Conservation (phyloP, 2,113 vertebrate genomes). For the Athene cunicularia region DNA sequence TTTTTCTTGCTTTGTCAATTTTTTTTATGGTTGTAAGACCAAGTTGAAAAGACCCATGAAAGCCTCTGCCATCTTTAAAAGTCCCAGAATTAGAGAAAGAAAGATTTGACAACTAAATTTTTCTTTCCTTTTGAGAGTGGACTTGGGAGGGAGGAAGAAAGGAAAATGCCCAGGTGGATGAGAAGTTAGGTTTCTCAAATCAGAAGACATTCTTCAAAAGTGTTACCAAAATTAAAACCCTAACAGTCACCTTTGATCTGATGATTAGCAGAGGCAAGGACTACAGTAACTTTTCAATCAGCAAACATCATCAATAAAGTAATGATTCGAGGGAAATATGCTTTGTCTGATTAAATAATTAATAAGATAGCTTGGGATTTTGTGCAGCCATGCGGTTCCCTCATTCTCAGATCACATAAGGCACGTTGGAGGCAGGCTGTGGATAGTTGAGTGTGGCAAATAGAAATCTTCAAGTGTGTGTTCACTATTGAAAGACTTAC, state of each 20-base stretch:
- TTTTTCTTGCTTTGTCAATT: slow-evolving; percentile 7
- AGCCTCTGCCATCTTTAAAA: slow-evolving; percentile 9
- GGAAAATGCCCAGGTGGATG: not conserved
- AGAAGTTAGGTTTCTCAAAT: not conserved
- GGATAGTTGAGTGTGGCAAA: not conserved
- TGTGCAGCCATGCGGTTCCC: fast-evolving
- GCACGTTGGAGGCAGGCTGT: not conserved
- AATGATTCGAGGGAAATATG: not conserved
- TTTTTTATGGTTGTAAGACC: not conserved
- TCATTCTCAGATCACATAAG: not conserved
- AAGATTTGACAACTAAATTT: not conserved
- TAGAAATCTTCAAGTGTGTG: not conserved
- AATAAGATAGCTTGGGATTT: not conserved
- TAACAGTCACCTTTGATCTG: not conserved
- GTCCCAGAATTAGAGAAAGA: not conserved
- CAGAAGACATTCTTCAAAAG: not conserved
- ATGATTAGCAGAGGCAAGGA: not conserved
- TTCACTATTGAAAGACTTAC: not conserved
- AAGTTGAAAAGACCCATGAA: not conserved
- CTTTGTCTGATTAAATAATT: not conserved
- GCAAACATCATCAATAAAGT: not conserved
- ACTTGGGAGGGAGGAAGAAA: not conserved
- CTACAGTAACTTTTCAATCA: not conserved
- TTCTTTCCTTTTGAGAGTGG: not conserved
- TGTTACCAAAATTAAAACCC: not conserved